Percentiles rank a stretch among this genome's conserved stretches.
These are phyloP conservation scores for Drosophila nigricruria DNA, from an alignment of 2,888 invertebrate species.

Conservation along the genomic window DNA sequence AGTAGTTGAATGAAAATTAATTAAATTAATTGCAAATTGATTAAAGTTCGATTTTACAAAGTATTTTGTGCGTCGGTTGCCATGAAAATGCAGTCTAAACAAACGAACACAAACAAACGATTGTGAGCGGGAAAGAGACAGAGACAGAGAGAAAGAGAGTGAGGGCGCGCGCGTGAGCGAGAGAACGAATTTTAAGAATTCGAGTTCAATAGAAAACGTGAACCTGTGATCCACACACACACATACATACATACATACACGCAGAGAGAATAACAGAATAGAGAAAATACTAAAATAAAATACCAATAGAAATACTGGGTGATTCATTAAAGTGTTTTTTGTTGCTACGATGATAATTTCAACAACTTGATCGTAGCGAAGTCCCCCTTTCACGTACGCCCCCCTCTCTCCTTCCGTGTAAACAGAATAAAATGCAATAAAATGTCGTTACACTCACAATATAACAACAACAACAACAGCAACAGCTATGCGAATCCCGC, in stretches of 20 bases:
- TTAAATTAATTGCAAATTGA: slow-evolving; percentile 31
- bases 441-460: slow-evolving; percentile 62
- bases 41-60: slow-evolving; percentile 20
- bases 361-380: slow-evolving; percentile 35
- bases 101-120: slow-evolving; percentile 49
- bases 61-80: slow-evolving; percentile 60
- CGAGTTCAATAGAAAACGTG: slow-evolving; percentile 48
- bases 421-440: slow-evolving; percentile 67
- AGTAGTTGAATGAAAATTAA: slow-evolving; percentile 19
- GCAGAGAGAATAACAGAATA: slow-evolving; percentile 3
- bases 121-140: slow-evolving; percentile 17
- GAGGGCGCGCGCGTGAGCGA: background rate
- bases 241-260: slow-evolving; percentile 9
- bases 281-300: slow-evolving; percentile 22
- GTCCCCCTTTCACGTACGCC: slow-evolving; percentile 10
- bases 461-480: slow-evolving; percentile 30
- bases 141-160: background rate
- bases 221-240: slow-evolving; percentile 45
- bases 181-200: slow-evolving; percentile 23
- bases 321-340: slow-evolving; percentile 42
- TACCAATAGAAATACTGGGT: slow-evolving; percentile 58
- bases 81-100: slow-evolving; percentile 78
- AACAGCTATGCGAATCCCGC: slow-evolving; percentile 48
- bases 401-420: slow-evolving; percentile 22
- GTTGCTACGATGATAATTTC: slow-evolving; percentile 48